These are phyloP conservation scores for Chondrilla cf. caribensis DNA, from an alignment of 37 sponge, comb jelly and placozoan genomes.

Conservation along the genomic window DNA sequence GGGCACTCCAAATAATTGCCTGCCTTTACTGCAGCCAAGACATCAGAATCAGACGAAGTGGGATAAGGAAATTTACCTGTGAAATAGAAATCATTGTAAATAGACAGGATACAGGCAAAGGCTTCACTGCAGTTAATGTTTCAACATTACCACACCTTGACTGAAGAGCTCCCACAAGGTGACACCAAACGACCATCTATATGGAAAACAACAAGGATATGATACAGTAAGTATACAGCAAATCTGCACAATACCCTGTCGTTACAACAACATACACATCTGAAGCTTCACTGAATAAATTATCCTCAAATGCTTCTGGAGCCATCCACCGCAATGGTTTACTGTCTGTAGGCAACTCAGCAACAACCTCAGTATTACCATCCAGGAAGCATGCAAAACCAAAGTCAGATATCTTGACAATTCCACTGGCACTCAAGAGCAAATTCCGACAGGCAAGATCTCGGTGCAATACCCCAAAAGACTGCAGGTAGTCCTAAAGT, in stretches of 20 bases:
- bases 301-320: conserved; percentile 12
- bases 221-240: no score
- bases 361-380: neutral
- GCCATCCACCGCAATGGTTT: conserved; percentile 23
- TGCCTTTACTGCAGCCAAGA: neutral
- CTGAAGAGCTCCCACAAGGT: conserved; percentile 18
- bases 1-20: conserved; percentile 8
- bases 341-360: conserved; percentile 3
- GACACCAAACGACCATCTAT: conserved; percentile 20
- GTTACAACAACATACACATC: neutral
- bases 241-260: no score
- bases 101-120: neutral
- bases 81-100: no score
- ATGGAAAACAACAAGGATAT: neutral
- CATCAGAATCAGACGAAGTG: neutral
- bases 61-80: conserved; percentile 2
- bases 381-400: neutral
- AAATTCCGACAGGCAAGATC: conserved; percentile 22
- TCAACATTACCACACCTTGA: neutral
- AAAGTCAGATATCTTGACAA: conserved; percentile 22
- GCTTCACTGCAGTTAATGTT: neutral
- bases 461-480: conserved; percentile 4
- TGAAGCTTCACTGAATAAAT: conserved; percentile 22
- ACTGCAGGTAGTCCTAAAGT: neutral
- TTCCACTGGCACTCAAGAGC: neutral